Evolutionary conservation across 2,888 invertebrate species (phyloP).

Genomic region (Mesoligia furuncula): DNA sequence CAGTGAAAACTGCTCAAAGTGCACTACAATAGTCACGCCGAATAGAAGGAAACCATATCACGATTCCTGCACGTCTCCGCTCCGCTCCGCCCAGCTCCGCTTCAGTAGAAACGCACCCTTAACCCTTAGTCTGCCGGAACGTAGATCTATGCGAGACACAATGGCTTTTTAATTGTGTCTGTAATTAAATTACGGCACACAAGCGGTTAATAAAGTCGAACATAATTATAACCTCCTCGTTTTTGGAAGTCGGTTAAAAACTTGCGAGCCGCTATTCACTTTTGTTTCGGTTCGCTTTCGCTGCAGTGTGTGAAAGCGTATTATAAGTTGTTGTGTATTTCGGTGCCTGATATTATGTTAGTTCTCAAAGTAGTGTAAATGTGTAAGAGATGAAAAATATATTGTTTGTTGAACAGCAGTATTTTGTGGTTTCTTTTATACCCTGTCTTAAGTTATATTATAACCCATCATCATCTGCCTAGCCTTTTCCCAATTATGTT

Average conservation of each 20-base stretch:
- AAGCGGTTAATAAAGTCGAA: too few species aligned
- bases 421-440: slow-evolving; percentile 42
- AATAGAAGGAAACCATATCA: not conserved
- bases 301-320: not conserved
- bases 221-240: too few species aligned
- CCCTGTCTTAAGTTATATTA: too few species aligned
- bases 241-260: too few species aligned
- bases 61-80: too few species aligned
- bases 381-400: slow-evolving; percentile 59
- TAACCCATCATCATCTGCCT: not conserved
- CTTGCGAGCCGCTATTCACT: not conserved
- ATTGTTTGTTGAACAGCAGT: slow-evolving; percentile 64
- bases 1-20: not conserved
- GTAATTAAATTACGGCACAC: too few species aligned
- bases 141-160: too few species aligned
- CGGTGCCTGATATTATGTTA: slow-evolving; percentile 61
- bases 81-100: too few species aligned
- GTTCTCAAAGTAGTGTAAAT: slow-evolving; percentile 57
- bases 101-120: too few species aligned
- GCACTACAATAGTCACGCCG: not conserved
- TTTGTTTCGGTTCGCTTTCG: slow-evolving; percentile 1
- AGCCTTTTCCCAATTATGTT: too few species aligned
- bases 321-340: slow-evolving; percentile 62
- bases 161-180: too few species aligned
- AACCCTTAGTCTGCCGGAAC: too few species aligned